Percentiles rank a stretch among this genome's conserved stretches.
These are phyloP conservation scores for Bactericera cockerelli DNA, from an alignment of 1,140 invertebrate species.

Conservation along the genomic window DNA sequence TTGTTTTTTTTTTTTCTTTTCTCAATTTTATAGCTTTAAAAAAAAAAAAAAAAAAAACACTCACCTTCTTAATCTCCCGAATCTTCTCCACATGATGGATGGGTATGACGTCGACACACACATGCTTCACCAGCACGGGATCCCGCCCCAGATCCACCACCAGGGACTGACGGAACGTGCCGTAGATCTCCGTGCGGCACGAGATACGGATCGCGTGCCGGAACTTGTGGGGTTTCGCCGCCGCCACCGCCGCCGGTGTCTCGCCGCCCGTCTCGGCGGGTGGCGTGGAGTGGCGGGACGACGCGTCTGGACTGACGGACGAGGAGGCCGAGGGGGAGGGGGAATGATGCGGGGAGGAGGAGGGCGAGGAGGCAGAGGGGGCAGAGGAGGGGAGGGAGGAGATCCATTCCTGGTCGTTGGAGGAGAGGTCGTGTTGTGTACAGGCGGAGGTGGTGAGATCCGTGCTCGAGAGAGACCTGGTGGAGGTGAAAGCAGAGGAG, in stretches of 20 bases:
- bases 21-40: conserved; percentile 8
- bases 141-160: conserved; percentile 61
- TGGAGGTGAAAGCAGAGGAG: neutral
- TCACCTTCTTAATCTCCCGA: conserved; percentile 39
- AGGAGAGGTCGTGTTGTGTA: conserved; percentile 20
- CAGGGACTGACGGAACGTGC: conserved; percentile 63
- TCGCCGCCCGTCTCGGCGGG: conserved; percentile 23
- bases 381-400: conserved; percentile 16
- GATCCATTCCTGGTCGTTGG: conserved; percentile 41
- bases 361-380: too few species aligned
- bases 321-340: too few species aligned
- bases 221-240: too few species aligned
- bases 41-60: conserved; percentile 7
- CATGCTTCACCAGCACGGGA: conserved; percentile 49
- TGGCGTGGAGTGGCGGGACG: conserved; percentile 20
- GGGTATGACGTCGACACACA: conserved; percentile 63
- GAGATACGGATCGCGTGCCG: conserved; percentile 46
- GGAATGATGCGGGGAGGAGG: too few species aligned
- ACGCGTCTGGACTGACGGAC: conserved; percentile 12
- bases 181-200: conserved; percentile 58
- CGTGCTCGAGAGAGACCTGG: conserved; percentile 13
- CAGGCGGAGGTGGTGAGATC: conserved; percentile 15
- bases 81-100: conserved; percentile 50
- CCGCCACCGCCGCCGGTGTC: conserved; percentile 27
- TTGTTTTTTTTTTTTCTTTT: too few species aligned